Evolutionary conservation across 2,113 vertebrate genomes (phyloP), one percentile per base, ranked within the genome.

Genomic region (Gyps fulvus): DNA sequence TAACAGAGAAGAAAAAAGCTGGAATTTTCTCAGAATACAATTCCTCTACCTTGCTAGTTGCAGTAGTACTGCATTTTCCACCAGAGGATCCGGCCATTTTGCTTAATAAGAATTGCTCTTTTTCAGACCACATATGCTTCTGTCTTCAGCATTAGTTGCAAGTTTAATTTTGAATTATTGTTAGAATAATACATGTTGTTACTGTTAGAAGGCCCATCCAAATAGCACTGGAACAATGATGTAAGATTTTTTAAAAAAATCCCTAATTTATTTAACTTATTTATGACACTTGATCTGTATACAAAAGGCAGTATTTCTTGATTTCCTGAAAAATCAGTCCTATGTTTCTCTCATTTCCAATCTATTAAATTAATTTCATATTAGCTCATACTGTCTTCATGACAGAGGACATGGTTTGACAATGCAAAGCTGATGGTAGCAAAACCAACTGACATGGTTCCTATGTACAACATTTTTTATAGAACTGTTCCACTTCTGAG

Each of bases 81-180:
- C 17, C 14, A 34, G 5, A 76, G 13, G 57, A 38, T 25, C 3
- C 0, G 0, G 15, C 18, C 14, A 54, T 52, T 61, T 83, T 83
- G 6, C 27, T 66, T 89, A 16, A 1, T n/a, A 70, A 49, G 3
- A 18, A 57, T 8, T 59, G 18, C 3, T 40, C 21, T 38, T 50
- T 73, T 47, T 31, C 29, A 82, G 55, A 82, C 7, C 13, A 66
- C 11, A 18, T 27, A 31, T 13, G 3, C 12, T 67, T 76, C 58
- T 92, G n/a, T 52, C 9, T 61, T 80, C 14, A 74, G 16, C 34
- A 20, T 31, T 43, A 61, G 11, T 7, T 89, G 21, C 2, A 29
- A 57, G 31, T 36, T 71, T 40, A 59, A 50, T 49, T 87, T 59
- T 73, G 14, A 87, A 80, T 62, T 50, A 76, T 2, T 54, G 4